Evolutionary conservation across 2,797 vertebrate species (phyloP).

Genomic region (Erpetoichthys calabaricus): DNA sequence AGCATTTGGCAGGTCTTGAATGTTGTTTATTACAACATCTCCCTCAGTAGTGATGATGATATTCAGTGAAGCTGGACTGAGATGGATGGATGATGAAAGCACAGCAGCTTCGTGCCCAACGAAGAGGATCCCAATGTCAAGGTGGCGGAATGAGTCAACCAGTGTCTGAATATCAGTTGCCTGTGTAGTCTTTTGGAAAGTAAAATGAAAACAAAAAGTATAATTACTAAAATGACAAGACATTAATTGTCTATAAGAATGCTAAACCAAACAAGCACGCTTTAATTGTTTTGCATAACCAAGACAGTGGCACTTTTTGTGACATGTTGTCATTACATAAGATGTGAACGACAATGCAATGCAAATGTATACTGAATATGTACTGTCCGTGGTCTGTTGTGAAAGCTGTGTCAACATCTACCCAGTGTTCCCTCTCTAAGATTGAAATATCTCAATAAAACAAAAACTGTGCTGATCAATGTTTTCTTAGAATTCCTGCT

Average conservation of each 20-base stretch:
- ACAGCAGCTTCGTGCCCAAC: not conserved
- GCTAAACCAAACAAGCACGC: too few species aligned
- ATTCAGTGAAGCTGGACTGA: not conserved
- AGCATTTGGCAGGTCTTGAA: constrained; percentile 8
- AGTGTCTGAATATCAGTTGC: too few species aligned
- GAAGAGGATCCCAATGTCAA: not conserved
- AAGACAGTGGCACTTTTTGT: too few species aligned
- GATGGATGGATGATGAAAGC: constrained; percentile 2
- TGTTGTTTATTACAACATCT: constrained; percentile 8
- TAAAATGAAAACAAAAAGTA: too few species aligned
- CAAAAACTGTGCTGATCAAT: constrained; percentile 5
- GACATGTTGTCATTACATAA: too few species aligned
- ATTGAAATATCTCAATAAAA: constrained; percentile 7
- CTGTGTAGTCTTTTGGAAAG: too few species aligned
- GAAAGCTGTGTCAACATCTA: constrained; percentile 3
- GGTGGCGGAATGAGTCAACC: too few species aligned
- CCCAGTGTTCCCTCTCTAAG: constrained; percentile 5
- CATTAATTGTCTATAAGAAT: too few species aligned
- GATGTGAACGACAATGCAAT: too few species aligned
- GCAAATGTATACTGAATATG: not conserved
- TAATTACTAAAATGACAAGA: too few species aligned
- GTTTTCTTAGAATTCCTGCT: constrained; percentile 3
- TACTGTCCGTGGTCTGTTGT: not conserved
- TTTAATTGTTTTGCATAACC: too few species aligned
- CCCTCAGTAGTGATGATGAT: constrained; percentile 7